Evolutionary conservation across 2,113 vertebrate species (phyloP).

Genomic region (Hirundichthys speculiger): DNA sequence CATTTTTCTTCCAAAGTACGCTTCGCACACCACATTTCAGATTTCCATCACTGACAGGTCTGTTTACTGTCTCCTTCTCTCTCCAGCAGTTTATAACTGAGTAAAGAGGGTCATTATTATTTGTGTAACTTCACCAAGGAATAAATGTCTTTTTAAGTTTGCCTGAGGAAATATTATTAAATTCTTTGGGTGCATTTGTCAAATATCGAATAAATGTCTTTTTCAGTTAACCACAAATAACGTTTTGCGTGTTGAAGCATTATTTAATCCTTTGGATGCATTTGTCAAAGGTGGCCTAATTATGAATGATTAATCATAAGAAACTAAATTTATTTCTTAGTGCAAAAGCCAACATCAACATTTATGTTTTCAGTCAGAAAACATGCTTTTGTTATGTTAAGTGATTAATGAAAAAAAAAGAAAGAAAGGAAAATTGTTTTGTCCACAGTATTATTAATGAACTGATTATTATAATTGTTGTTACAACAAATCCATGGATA

Average conservation of each 20-base stretch:
- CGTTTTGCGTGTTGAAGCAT: constrained; percentile 24
- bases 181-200: too few relatives aligned
- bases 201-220: too few relatives aligned
- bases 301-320: constrained; percentile 4
- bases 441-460: background rate
- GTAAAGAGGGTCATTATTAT: constrained; percentile 1
- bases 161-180: too few relatives aligned
- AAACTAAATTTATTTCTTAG: background rate
- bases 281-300: constrained; percentile 2
- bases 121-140: background rate
- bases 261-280: background rate
- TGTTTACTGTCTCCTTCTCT: constrained; percentile 1
- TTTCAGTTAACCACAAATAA: too few relatives aligned
- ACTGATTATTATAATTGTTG: background rate
- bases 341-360: background rate
- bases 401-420: too few relatives aligned
- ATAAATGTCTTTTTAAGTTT: background rate
- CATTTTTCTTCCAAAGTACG: too few relatives aligned
- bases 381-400: background rate
- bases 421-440: background rate
- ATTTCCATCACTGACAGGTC: background rate
- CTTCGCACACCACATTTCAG: too few relatives aligned
- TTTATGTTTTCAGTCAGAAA: background rate
- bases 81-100: background rate
- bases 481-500: background rate